Conservation (phyloP, 2,797 vertebrate genomes). For the Gobionotothen gibberifrons region DNA sequence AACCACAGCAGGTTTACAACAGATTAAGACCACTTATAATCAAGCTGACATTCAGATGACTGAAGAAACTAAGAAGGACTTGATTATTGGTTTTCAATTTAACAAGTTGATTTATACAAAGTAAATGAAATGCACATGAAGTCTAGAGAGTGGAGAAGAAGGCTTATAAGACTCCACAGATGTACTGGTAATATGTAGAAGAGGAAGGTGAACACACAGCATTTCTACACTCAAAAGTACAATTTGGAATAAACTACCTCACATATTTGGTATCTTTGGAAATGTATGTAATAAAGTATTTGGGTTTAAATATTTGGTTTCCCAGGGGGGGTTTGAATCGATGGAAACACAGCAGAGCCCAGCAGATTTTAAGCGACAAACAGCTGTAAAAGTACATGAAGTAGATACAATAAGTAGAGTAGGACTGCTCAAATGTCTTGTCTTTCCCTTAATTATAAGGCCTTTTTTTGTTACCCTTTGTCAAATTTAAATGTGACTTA, state of each 20-base stretch:
- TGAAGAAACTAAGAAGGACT: background rate
- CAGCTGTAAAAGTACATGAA: slow-evolving; percentile 4
- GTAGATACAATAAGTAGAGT: too few relatives aligned
- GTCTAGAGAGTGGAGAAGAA: background rate
- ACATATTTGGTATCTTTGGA: background rate
- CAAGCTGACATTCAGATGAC: background rate
- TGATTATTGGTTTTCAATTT: background rate
- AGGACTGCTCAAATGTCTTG: too few relatives aligned
- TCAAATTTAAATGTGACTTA: too few relatives aligned
- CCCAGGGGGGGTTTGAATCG: slow-evolving; percentile 3
- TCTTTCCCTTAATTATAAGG: too few relatives aligned
- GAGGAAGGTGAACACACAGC: background rate
- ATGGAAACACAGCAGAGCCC: slow-evolving; percentile 11
- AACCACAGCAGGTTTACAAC: slow-evolving; percentile 1
- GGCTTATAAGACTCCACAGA: background rate
- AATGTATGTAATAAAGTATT: background rate
- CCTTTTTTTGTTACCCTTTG: too few relatives aligned
- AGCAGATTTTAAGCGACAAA: slow-evolving; percentile 17
- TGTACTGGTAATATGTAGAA: background rate
- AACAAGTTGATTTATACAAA: background rate
- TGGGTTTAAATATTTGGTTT: background rate
- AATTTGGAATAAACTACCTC: background rate
- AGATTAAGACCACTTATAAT: background rate
- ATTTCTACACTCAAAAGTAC: background rate
- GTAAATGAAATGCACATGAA: background rate